phyloP scores from a whole-genome alignment of 2,888 invertebrate species.

The Dolichomitus sp. region DNA sequence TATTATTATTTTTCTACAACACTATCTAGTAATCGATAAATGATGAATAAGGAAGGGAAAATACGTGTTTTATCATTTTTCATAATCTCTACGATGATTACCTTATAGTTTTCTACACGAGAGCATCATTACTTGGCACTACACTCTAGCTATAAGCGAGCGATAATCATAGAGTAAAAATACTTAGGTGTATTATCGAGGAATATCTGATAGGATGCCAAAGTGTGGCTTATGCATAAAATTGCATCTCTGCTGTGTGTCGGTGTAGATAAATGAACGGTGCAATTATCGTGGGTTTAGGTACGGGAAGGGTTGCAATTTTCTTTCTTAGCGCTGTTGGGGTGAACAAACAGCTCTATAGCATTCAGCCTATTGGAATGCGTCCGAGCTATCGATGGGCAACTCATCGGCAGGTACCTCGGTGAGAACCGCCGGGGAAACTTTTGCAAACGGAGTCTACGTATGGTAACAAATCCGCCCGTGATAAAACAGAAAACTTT shows the following conservation, averaged over 20 bases:
- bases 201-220: constrained; percentile 34
- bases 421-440: too few species aligned
- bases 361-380: not conserved
- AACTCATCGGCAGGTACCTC: not conserved
- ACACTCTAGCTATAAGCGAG: constrained; percentile 19
- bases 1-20: not conserved
- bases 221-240: constrained; percentile 30
- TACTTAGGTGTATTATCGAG: constrained; percentile 32
- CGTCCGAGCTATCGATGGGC: not conserved
- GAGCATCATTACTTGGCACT: constrained; percentile 26
- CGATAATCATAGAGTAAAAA: constrained; percentile 38
- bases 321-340: not conserved
- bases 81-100: constrained; percentile 4
- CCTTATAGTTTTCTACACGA: constrained; percentile 16
- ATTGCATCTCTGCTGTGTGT: constrained; percentile 27
- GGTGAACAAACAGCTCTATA: not conserved
- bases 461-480: not conserved
- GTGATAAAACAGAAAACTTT: not conserved
- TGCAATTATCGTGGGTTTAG: constrained; percentile 38
- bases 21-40: not conserved
- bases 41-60: not conserved
- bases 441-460: not conserved
- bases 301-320: not conserved
- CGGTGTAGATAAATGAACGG: constrained; percentile 38
- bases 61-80: not conserved